Conservation (phyloP, 2,888 invertebrate species). For the Argyresthia goedartella region DNA sequence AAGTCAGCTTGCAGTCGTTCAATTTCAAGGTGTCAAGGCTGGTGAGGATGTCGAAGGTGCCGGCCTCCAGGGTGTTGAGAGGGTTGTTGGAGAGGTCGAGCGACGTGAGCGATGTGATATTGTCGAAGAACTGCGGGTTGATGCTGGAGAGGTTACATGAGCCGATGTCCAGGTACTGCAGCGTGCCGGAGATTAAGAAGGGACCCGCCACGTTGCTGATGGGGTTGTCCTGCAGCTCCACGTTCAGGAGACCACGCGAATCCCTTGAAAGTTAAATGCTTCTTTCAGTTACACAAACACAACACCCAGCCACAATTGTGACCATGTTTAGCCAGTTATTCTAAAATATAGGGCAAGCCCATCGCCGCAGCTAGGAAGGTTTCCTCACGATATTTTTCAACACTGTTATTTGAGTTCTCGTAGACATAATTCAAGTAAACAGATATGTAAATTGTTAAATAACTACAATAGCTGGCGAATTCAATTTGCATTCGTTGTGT, state of each 20-base stretch:
- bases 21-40: conserved; percentile 76
- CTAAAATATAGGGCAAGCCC: too few relatives aligned
- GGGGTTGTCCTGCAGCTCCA: conserved; percentile 79
- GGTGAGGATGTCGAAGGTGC: conserved; percentile 73
- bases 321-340: too few relatives aligned
- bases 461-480: conserved; percentile 26
- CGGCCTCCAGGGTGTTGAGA: conserved; percentile 65
- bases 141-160: conserved; percentile 72
- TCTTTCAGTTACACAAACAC: background rate
- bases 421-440: conserved; percentile 6
- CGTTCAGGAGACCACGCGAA: conserved; percentile 75
- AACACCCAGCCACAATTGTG: too few relatives aligned
- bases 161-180: conserved; percentile 78
- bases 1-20: conserved; percentile 74
- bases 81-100: conserved; percentile 80
- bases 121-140: conserved; percentile 75
- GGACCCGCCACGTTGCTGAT: conserved; percentile 73
- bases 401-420: background rate
- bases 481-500: conserved; percentile 60
- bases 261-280: conserved; percentile 60
- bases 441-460: conserved; percentile 14
- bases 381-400: too few relatives aligned
- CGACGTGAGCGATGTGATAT: conserved; percentile 75
- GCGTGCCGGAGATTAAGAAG: conserved; percentile 74
- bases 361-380: too few relatives aligned